Conservation (phyloP, 2,113 vertebrate genomes). For the Oryzias woworae region DNA sequence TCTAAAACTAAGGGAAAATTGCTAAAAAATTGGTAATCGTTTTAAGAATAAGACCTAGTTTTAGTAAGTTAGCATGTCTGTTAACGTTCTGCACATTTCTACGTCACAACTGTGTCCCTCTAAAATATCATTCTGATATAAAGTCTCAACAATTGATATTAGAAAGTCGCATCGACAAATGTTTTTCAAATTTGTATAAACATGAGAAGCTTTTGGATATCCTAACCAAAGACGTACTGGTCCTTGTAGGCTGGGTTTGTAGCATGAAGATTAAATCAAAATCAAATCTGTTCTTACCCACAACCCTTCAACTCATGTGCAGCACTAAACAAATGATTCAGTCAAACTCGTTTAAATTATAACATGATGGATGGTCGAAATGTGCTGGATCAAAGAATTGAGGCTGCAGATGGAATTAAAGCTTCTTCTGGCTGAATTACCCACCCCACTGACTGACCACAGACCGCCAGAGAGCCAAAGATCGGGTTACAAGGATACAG, state of each 20-base stretch:
- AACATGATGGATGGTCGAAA: not conserved
- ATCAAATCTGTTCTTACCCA: not conserved
- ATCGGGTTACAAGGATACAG: constrained; percentile 58
- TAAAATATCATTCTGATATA: not conserved
- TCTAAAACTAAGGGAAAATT: too few species aligned
- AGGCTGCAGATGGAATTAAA: constrained; percentile 7
- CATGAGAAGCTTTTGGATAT: too few species aligned
- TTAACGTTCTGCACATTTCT: not conserved
- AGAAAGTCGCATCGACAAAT: too few species aligned
- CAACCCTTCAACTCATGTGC: not conserved
- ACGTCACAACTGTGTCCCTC: not conserved
- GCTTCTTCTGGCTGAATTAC: constrained; percentile 20
- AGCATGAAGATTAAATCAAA: not conserved
- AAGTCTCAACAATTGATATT: not conserved
- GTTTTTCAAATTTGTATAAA: too few species aligned
- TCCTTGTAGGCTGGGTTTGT: not conserved
- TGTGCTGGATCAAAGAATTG: not conserved
- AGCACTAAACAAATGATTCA: not conserved
- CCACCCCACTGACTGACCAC: constrained; percentile 32
- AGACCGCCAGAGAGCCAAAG: constrained; percentile 39
- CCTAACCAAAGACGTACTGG: not conserved
- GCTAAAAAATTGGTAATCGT: too few species aligned
- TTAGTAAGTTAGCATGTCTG: too few species aligned
- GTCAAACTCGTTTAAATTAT: not conserved
- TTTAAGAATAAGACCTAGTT: too few species aligned